phyloP scores from a whole-genome alignment of 2,113 vertebrate species.

The Crotalus horridus region DNA sequence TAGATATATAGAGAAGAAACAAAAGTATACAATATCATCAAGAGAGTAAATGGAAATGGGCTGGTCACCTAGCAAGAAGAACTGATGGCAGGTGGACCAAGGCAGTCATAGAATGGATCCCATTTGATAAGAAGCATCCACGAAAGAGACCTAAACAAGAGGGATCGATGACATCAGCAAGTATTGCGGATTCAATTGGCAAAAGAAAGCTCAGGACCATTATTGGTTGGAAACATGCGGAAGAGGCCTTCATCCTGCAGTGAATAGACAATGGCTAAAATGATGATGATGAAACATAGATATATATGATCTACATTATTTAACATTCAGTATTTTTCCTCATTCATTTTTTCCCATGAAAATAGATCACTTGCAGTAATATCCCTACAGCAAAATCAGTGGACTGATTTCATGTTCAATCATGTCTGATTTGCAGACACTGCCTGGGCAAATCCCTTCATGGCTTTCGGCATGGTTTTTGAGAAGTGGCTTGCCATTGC shows the following conservation, averaged over 20 bases:
- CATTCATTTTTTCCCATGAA: neutral
- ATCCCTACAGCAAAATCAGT: neutral
- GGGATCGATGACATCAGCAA: neutral
- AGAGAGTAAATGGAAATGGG: neutral
- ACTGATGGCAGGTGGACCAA: neutral
- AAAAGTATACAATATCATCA: neutral
- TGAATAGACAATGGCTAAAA: neutral
- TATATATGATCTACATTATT: neutral
- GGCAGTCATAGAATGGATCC: neutral
- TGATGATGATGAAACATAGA: neutral
- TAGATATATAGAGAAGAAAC: too few relatives aligned
- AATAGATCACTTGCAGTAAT: neutral
- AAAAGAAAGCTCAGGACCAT: neutral
- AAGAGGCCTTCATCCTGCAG: neutral
- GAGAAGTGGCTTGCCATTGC: neutral
- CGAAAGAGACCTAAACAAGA: neutral
- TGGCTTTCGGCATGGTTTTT: neutral
- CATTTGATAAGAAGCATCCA: neutral
- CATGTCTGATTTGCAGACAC: too few relatives aligned
- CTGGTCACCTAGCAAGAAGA: neutral
- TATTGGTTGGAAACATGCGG: neutral
- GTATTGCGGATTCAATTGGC: neutral
- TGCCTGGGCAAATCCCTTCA: too few relatives aligned
- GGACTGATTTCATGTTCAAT: neutral
- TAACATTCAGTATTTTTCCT: neutral